Evolutionary conservation across 2,113 vertebrate species (phyloP).

Genomic region (Peromyscus californicus): DNA sequence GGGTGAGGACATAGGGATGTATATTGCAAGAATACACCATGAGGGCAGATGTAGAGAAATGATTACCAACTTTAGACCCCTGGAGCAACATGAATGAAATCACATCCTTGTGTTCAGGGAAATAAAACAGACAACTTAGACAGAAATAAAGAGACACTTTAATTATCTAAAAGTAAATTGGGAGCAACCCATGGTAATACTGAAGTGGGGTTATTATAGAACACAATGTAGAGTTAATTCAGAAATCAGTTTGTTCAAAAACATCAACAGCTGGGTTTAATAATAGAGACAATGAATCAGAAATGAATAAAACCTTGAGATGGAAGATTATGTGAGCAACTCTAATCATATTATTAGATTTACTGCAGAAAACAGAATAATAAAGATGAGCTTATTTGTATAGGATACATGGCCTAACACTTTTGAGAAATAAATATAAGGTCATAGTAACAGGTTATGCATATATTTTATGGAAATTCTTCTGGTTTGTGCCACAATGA

Average conservation of each 20-base stretch:
- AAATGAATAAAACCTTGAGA: constrained; percentile 88
- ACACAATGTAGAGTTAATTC: constrained; percentile 90
- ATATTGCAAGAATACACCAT: constrained; percentile 84
- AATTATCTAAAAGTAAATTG: constrained; percentile 92
- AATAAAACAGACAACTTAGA: constrained; percentile 88
- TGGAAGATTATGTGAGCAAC: constrained; percentile 86
- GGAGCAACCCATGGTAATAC: constrained; percentile 88
- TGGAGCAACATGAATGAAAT: constrained; percentile 88
- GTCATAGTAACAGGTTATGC: background rate
- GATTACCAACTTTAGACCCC: constrained; percentile 88
- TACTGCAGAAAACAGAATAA: constrained; percentile 75
- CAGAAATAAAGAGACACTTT: constrained; percentile 89
- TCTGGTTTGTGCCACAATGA: background rate
- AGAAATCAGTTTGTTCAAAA: constrained; percentile 89
- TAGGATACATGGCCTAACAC: constrained; percentile 68
- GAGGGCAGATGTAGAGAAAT: constrained; percentile 88
- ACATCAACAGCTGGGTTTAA: constrained; percentile 90
- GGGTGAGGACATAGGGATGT: constrained; percentile 66
- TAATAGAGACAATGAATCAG: constrained; percentile 88
- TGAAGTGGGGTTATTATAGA: constrained; percentile 88
- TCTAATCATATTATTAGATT: constrained; percentile 89
- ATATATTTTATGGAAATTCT: background rate
- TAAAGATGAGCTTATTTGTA: constrained; percentile 78
- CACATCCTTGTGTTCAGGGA: constrained; percentile 88
- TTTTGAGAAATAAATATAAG: constrained; percentile 62